Evolutionary conservation across 2,797 vertebrate species (phyloP).

Genomic region (Sylvilagus floridanus): DNA sequence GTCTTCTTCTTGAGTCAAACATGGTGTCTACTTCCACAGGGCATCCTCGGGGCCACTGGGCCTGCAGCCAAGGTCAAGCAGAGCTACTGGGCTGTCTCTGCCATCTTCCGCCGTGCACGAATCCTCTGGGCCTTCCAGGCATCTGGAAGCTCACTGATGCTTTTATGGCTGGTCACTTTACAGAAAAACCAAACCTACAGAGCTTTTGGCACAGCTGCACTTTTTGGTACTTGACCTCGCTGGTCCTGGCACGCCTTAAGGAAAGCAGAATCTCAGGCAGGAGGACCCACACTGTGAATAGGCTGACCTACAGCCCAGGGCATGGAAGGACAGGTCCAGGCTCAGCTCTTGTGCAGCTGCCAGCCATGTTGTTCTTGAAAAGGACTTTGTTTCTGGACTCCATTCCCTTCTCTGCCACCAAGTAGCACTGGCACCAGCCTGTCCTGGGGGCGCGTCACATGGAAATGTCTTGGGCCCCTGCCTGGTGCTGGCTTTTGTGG

Average conservation of each 20-base stretch:
- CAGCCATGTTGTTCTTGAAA: neutral
- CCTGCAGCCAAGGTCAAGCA: neutral
- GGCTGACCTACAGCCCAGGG: slow-evolving; percentile 41
- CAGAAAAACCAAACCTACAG: neutral
- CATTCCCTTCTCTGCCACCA: neutral
- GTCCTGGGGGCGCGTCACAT: neutral
- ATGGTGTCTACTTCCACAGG: neutral
- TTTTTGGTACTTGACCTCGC: slow-evolving; percentile 24
- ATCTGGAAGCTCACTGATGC: neutral
- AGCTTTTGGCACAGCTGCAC: neutral
- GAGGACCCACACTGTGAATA: slow-evolving; percentile 16
- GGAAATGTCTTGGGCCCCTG: neutral
- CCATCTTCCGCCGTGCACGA: accelerated
- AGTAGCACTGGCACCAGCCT: neutral
- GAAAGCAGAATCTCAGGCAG: neutral
- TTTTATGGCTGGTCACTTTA: neutral
- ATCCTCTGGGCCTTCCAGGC: neutral
- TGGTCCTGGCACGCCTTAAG: neutral
- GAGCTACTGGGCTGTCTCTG: neutral
- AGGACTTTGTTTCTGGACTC: neutral
- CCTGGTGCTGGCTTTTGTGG: neutral
- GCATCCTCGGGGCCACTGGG: neutral
- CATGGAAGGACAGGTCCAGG: neutral
- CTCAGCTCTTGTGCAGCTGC: neutral
- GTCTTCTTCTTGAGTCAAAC: neutral